Evolutionary conservation across 2,888 invertebrate genomes (phyloP), one percentile per base, ranked within the genome.

Genomic region (Melanostoma scalare): DNA sequence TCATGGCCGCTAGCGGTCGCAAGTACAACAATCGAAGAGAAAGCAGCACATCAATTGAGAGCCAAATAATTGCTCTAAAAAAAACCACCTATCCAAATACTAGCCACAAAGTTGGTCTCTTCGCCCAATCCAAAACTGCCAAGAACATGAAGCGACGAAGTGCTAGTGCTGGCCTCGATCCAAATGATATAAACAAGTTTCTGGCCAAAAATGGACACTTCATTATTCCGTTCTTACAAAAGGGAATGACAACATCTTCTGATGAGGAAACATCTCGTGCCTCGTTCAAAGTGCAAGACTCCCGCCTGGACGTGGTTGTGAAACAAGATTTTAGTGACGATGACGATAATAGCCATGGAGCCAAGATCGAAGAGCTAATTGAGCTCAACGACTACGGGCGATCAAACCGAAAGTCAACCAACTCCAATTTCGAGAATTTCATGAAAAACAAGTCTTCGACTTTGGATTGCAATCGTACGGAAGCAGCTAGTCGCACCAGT

Each of bases 21-120:
- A 89, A 88, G 73, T 89, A 87, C 82, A 89, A 86, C 85, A 89
- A 88, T 61, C 89, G 88, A 3, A 87, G 89, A 0, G 95, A 95
- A 60, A 96, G 96, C 89, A 95, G 95, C 52, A 95, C 96, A 0
- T 96, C 96, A 9, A 93, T 96, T 42, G 96, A 96, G 89, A 96
- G 96, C 87, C 96, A 96, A 90, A 92, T 95, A 53, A 90, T 91
- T 63, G 91, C 91, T 3, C 86, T 92, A n/a, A 89, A 91, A 68
- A 91, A 91, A 85, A 90, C 90, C 2, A 90, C 89, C 2, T 91
- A 89, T 86, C 90, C 91, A 33, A 90, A 90, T 86, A 86, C 88
- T 67, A 90, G 89, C 79, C 90, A 90, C 78, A 90, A 89, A 86
- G 86, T 91, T 38, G 90, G 90, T 4, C 86, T 91, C 4, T 89